Evolutionary conservation across 2,888 invertebrate species (phyloP), one percentile per base, ranked within the genome.

Genomic region (Ptychoptera albimana): DNA sequence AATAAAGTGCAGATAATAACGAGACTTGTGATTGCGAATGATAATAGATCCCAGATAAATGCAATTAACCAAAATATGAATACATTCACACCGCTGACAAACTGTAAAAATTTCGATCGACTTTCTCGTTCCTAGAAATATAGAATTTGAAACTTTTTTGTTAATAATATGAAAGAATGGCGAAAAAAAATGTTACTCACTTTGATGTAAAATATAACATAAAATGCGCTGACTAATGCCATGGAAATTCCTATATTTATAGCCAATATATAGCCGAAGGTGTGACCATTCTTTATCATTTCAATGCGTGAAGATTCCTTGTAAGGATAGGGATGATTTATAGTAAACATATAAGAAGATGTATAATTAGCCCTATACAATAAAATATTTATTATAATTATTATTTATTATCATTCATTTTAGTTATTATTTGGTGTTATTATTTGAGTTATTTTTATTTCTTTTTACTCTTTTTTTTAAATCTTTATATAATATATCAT

Each of bases 241-340:
- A 87, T 71, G 56, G 81, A 79, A 60, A 82, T 83, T 10, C 79
- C 78, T 40, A 86, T 67, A 50, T 80, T 81, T 46, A 77, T 74
- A 0, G 83, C 74, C 14, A 82, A 55, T 56, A 79, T 77, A 58
- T 77, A 72, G 45, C 74, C 75, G 52, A 71, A 54, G 51, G 56
- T 64, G 46, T 61, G 60, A 8, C 60, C 63, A 42, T 50, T 54
- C 14, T 51, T 42, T 9, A 37, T 12, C 14, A 44, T 32, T 30
- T 36, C 10, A 8, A 37, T 8, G 64, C 70, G 67, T 48, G 73
- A 69, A 13, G 60, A 57, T 32, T 72, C 64, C 3, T 67, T 71
- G 40, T 69, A 75, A 8, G 79, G 77, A 16, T 82, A 55, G 0
- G 83, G 83, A 54, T 75, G 65, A n/a, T n/a, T n/a, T n/a, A n/a